Evolutionary conservation across 2,888 invertebrate genomes (phyloP).

Genomic region (Leptogaster cylindrica): DNA sequence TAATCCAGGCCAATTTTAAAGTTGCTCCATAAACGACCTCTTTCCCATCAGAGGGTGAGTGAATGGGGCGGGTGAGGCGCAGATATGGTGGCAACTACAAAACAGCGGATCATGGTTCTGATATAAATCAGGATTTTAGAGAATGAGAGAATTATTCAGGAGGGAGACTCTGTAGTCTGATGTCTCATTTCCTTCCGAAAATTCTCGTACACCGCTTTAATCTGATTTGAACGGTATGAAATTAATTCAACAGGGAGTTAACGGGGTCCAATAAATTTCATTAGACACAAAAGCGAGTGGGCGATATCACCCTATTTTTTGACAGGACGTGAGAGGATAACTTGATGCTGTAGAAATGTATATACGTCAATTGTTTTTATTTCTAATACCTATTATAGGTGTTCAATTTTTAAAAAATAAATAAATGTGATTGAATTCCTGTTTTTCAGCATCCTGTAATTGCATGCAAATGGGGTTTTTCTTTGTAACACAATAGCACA

Average conservation of each 20-base stretch:
- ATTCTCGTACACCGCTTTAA: constrained; percentile 10
- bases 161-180: not conserved
- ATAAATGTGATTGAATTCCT: no score
- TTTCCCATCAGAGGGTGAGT: not conserved
- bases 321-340: no score
- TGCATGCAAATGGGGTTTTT: no score
- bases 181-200: constrained; percentile 3
- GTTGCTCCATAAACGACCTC: constrained; percentile 34
- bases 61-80: not conserved
- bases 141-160: constrained; percentile 14
- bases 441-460: no score
- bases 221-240: constrained; percentile 20
- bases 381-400: no score
- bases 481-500: no score
- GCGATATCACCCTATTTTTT: no score
- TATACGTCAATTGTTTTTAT: no score
- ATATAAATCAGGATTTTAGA: constrained; percentile 25
- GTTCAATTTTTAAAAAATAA: no score
- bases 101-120: constrained; percentile 25
- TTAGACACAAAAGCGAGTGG: no score
- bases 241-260: not conserved
- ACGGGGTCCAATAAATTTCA: constrained; percentile 14
- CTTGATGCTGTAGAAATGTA: no score
- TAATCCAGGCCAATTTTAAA: constrained; percentile 46
- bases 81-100: constrained; percentile 14